A percentile compares a stretch with the other conserved stretches of the same genome.
Conservation (phyloP, 2,113 vertebrate genomes). For the Phasianus colchicus region DNA sequence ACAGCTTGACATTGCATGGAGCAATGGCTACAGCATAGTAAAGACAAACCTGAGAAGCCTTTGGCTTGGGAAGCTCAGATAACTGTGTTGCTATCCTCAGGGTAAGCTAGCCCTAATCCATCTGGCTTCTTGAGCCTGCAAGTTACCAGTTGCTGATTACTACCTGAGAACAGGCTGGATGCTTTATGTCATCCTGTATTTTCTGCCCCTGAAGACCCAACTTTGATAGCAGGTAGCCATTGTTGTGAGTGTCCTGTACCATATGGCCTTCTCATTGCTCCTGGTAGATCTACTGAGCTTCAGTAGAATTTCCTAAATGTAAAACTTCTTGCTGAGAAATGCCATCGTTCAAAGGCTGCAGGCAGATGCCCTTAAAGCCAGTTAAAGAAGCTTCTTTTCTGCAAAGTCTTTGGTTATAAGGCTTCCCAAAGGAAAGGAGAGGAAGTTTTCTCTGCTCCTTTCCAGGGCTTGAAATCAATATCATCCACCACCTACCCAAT, state of each 20-base stretch:
- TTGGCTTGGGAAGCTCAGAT: neutral
- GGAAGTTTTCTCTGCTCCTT: neutral
- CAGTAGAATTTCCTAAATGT: neutral
- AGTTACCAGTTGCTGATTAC: neutral
- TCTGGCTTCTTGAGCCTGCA: neutral
- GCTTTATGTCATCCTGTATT: neutral
- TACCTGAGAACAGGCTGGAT: neutral
- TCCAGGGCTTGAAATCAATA: neutral
- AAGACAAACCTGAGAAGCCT: neutral
- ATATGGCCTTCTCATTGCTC: neutral
- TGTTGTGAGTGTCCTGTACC: neutral
- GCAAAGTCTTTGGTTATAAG: neutral
- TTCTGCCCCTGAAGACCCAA: neutral
- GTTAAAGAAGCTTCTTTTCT: neutral
- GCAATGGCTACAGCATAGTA: neutral
- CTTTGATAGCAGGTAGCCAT: neutral
- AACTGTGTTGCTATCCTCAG: neutral
- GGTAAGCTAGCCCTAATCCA: neutral
- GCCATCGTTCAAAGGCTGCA: neutral
- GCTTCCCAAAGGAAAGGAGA: neutral
- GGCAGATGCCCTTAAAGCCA: neutral
- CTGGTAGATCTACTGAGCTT: neutral
- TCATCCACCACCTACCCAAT: rapidly evolving
- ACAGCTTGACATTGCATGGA: neutral
- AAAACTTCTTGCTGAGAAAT: neutral